Evolutionary conservation across 2,888 invertebrate species (phyloP).

Genomic region (Ganaspis brasiliensis): DNA sequence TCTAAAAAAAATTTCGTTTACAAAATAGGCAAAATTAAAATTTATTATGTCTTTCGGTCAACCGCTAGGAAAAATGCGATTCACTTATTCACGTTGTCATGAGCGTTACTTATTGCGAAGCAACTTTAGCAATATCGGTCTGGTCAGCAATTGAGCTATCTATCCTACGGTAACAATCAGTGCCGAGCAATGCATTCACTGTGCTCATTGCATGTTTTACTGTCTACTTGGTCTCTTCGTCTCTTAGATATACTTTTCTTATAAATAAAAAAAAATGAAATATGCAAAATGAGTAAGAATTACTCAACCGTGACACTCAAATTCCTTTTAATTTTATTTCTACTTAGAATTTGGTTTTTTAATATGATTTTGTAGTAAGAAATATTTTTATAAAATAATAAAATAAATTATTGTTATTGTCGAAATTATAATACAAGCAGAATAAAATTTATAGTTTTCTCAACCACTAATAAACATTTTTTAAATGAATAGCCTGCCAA

Average conservation of each 20-base stretch:
- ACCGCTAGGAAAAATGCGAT: background rate
- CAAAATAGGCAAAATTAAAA: background rate
- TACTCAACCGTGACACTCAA: background rate
- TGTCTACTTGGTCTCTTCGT: conserved; percentile 43
- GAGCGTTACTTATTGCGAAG: conserved; percentile 65
- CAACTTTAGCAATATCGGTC: conserved; percentile 66
- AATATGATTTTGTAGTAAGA: too few relatives aligned
- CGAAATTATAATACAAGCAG: too few relatives aligned
- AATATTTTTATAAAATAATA: too few relatives aligned
- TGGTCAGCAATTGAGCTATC: conserved; percentile 77
- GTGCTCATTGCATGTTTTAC: conserved; percentile 57
- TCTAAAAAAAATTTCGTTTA: background rate
- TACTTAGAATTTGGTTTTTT: too few relatives aligned
- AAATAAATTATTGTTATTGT: too few relatives aligned
- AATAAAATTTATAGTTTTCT: too few relatives aligned
- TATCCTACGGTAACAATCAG: conserved; percentile 74
- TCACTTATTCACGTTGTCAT: conserved; percentile 39
- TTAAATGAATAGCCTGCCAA: too few relatives aligned
- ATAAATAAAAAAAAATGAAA: background rate
- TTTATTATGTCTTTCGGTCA: background rate
- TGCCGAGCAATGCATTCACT: conserved; percentile 74
- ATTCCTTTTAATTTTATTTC: background rate
- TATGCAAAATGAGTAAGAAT: background rate
- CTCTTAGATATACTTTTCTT: conserved; percentile 34
- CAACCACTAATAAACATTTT: too few relatives aligned